Base-by-base conservation (phyloP, 2,888 invertebrate species). In the Hirtodrosophila cameraria region DNA sequence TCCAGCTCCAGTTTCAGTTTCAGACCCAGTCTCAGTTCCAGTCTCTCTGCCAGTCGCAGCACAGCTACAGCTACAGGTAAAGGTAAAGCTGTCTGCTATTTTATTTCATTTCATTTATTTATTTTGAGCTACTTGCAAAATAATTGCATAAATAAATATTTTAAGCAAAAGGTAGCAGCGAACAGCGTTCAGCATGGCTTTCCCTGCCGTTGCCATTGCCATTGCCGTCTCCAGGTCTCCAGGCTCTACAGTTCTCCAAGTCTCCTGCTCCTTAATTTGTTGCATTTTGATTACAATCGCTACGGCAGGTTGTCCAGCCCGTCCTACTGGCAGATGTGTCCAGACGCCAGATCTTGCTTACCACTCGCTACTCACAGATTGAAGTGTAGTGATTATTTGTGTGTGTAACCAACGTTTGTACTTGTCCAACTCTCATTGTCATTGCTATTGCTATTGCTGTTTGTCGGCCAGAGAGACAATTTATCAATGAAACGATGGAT, bases 121-220 rank as follows among this genome's bases (percentile, higher is more conserved):
- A 87, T 86, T 86, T 81, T 86, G 82, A 88, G 87, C 84, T 87
- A 88, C 87, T 87, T 87, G 87, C 88, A 86, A 88, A 87, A 88
- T 87, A 87, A 87, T 88, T 88, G 87, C 87, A 87, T 88, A 87
- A 86, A 87, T 87, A 87, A 87, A 87, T 87, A 87, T 87, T 88
- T 88, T 88, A 84, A 87, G 75, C 61, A 69, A 82, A 82, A 76
- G 81, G 84, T 68, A 80, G 53, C 48, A 48, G 42, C 41, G 16
- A n/a, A n/a, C 15, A 41, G 55, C 43, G 57, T 39, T 33, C 25
- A 52, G 39, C 43, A 11, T 35, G 41, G 54, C 49, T 50, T 46
- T 52, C 46, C 65, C 41, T 35, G 53, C 4, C 30, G 4, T 7
- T 30, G 12, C 12, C 30, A 9, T 15, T 25, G 16, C 42, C 52